Base-by-base conservation (phyloP, 2,888 invertebrate genomes). In the Eupithecia abbreviata region DNA sequence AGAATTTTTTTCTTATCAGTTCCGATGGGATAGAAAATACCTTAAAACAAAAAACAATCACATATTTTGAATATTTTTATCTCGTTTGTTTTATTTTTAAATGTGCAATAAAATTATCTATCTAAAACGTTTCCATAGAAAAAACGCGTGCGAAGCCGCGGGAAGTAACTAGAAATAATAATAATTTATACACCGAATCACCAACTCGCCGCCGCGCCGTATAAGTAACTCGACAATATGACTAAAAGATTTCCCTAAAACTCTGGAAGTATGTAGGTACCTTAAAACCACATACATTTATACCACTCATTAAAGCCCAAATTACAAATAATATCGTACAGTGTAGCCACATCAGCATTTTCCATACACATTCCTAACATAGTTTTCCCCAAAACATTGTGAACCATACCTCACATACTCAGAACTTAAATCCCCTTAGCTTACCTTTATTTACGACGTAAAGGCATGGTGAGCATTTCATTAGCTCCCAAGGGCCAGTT, bases 401-500 rank as follows among this genome's bases (percentile, higher is more conserved):
- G 41, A 66, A 66, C 10, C 42, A 41, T 66, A 65, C 15, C 15
- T 15, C 66, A 41, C 15, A 66, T 15, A 15, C 41, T 30, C 7
- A 65, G 65, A 30, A 41, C 41, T 41, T 41, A 13, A 65, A 65
- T 65, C 15, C 30, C 41, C 41, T 65, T 13, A 41, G 65, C 13
- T 65, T 41, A 66, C 66, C 62, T 66, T 66, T 15, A 66, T 42
- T 42, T 42, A 66, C 42, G 66, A 15, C 66, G 42, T 15, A 15
- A 68, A 43, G 47, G 68, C 47, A 18, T 51, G 51, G 62, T 62
- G 4, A 70, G 30, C 49, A 70, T 68, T 68, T 68, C 70, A 58
- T 45, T 58, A 45, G 58, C 67, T 42, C 71, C 42, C 51, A 71
- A 71, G 47, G 69, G 69, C 18, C 10, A 47, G 69, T 18, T 47